Percentiles rank a stretch among this genome's conserved stretches.
phyloP scores from a whole-genome alignment of 2,113 vertebrate genomes.

The Aptenodytes forsteri region DNA sequence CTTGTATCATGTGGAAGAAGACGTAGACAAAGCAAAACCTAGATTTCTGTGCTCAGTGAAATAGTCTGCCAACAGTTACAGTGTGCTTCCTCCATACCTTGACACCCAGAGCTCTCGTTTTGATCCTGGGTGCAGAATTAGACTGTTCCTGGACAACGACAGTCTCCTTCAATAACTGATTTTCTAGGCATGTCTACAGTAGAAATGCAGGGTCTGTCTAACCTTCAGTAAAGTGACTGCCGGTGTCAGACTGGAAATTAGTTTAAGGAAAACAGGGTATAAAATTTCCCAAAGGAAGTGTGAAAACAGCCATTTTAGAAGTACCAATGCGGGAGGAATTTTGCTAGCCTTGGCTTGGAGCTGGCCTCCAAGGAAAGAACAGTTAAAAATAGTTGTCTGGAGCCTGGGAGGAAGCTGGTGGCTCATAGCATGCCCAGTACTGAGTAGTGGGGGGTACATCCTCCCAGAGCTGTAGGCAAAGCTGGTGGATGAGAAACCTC shows the following conservation, averaged over 20 bases:
- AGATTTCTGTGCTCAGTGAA: background rate
- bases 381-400: background rate
- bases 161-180: background rate
- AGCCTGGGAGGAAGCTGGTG: background rate
- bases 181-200: background rate
- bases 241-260: background rate
- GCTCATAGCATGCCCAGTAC: background rate
- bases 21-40: background rate
- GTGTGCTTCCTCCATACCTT: background rate
- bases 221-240: background rate
- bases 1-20: background rate
- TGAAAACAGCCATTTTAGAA: background rate
- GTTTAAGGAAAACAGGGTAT: background rate
- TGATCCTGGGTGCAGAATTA: background rate
- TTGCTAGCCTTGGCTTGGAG: background rate
- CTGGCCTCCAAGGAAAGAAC: background rate
- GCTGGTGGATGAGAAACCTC: background rate
- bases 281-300: background rate
- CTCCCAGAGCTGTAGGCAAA: background rate
- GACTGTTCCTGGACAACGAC: background rate
- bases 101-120: background rate
- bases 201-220: background rate
- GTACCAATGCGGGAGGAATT: no score
- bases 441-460: background rate
- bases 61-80: background rate